A percentile compares a stretch with the other conserved stretches of the same genome.
Conservation (phyloP, 2,888 invertebrate genomes). For the Galerucella nymphaeae region DNA sequence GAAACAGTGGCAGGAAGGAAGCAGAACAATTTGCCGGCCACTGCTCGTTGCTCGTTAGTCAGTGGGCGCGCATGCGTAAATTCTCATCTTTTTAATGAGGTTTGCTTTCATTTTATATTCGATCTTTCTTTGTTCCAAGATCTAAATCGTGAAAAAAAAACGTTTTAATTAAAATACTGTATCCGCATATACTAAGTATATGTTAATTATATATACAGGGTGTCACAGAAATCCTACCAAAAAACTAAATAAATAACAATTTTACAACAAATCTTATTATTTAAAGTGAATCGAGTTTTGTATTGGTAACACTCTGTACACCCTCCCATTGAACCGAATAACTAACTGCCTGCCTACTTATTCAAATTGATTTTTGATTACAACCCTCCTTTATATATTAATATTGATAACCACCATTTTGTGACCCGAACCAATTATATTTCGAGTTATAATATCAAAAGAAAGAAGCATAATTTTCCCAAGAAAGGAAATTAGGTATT, state of each 20-base stretch:
- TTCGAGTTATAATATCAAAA: constrained; percentile 27
- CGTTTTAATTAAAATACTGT: too few species aligned
- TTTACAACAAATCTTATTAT: too few species aligned
- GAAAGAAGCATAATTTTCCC: constrained; percentile 1
- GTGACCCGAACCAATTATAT: constrained; percentile 39
- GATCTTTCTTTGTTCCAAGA: constrained; percentile 14
- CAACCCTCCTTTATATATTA: constrained; percentile 34
- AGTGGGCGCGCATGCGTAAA: constrained; percentile 60
- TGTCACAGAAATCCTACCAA: too few species aligned
- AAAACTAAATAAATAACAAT: too few species aligned
- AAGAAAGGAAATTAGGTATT: constrained; percentile 33
- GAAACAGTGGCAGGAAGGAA: constrained; percentile 60
- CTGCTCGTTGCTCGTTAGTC: constrained; percentile 51
- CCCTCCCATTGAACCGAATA: constrained; percentile 22
- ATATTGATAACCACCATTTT: constrained; percentile 41
- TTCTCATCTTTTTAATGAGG: constrained; percentile 51
- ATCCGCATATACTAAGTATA: too few species aligned
- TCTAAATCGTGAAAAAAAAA: constrained; percentile 13
- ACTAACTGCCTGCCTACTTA: constrained; percentile 30
- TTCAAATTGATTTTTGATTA: constrained; percentile 43
- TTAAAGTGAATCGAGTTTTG: background rate
- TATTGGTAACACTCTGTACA: constrained; percentile 8
- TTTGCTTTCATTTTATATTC: constrained; percentile 33
- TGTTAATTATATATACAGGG: too few species aligned
- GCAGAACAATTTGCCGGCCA: constrained; percentile 61